These are phyloP conservation scores for Natator depressus DNA, from an alignment of 2,113 vertebrate genomes.

Conservation along the genomic window DNA sequence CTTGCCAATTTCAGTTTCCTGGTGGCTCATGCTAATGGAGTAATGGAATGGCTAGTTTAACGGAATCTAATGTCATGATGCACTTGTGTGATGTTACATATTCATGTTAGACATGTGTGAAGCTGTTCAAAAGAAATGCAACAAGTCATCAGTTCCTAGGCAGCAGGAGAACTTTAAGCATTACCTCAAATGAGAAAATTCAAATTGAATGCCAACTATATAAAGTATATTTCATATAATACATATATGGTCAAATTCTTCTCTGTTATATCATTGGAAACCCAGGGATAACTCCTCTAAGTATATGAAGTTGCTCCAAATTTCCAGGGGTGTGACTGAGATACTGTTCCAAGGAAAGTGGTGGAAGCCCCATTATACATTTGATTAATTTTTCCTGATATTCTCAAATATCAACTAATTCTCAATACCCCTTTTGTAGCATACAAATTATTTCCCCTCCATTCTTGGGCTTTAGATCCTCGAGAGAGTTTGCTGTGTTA, in stretches of 20 bases:
- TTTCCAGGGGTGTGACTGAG: not conserved
- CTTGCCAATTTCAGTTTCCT: not conserved
- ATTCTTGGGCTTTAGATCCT: not conserved
- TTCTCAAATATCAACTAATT: not conserved
- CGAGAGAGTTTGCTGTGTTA: not conserved
- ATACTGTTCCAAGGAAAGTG: not conserved
- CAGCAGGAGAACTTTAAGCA: not conserved
- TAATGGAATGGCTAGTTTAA: not conserved
- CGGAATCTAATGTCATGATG: rapidly evolving
- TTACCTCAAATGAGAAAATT: not conserved
- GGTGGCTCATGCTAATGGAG: not conserved
- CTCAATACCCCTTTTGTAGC: not conserved
- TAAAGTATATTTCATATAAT: not conserved
- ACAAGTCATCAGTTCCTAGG: not conserved
- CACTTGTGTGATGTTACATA: not conserved
- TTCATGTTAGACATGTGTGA: not conserved
- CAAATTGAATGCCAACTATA: not conserved
- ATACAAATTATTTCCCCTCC: not conserved
- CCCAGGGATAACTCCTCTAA: not conserved
- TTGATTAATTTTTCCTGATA: not conserved
- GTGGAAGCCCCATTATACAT: not conserved
- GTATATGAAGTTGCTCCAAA: not conserved
- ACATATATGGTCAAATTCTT: not conserved
- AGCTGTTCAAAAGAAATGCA: not conserved
- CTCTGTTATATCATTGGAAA: not conserved